Conservation (phyloP, 2,888 invertebrate species). For the Leptinotarsa haldemani region DNA sequence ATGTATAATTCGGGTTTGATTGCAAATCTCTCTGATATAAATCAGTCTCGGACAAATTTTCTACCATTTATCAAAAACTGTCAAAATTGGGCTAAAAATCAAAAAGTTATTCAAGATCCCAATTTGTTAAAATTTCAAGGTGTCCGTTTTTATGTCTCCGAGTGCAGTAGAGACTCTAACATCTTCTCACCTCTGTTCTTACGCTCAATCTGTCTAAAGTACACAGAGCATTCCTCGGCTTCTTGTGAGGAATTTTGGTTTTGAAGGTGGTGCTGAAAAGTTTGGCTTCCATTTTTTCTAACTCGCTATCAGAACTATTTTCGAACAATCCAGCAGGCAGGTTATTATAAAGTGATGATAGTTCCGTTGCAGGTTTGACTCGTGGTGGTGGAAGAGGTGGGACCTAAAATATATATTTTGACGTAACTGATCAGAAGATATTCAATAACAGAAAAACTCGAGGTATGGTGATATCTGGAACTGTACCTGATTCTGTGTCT, state of each 20-base stretch:
- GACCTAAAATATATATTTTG: constrained; percentile 37
- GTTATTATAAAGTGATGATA: constrained; percentile 71
- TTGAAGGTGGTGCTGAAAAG: constrained; percentile 62
- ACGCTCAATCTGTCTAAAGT: constrained; percentile 71
- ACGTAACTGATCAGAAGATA: not conserved
- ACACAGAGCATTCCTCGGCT: constrained; percentile 57
- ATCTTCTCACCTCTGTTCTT: constrained; percentile 68
- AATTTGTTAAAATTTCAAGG: no score
- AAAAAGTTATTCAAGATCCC: no score
- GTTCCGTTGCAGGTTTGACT: constrained; percentile 63
- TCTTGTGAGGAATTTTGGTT: constrained; percentile 57
- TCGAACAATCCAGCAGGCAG: constrained; percentile 66
- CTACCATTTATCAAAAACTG: no score
- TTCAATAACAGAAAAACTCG: not conserved
- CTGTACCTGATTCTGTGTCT: constrained; percentile 60
- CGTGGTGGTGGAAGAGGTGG: constrained; percentile 54
- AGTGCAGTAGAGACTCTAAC: not conserved
- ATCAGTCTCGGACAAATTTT: no score
- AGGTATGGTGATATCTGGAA: not conserved
- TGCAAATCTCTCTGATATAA: no score
- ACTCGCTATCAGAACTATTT: constrained; percentile 72
- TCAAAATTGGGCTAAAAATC: no score
- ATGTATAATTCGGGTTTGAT: no score
- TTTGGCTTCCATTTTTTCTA: constrained; percentile 68
- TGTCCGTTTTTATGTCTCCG: not conserved